phyloP scores from a whole-genome alignment of 2,113 vertebrate species.

The Cavia porcellus region DNA sequence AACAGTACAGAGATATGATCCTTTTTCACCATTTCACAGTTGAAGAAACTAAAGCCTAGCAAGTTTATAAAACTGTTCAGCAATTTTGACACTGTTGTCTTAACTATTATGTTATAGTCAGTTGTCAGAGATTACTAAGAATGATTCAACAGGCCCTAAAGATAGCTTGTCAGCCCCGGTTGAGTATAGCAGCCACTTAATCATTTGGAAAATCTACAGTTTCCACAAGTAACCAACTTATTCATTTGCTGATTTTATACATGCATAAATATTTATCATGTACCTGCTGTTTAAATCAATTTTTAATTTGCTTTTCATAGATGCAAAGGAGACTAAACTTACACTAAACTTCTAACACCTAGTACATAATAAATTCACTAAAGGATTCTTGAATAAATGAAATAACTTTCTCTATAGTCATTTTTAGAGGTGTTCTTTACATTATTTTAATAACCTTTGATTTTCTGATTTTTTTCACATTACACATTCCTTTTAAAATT shows the following conservation, averaged over 20 bases:
- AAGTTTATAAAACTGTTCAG: constrained; percentile 36
- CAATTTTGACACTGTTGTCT: not conserved
- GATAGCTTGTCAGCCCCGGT: not conserved
- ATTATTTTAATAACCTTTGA: not conserved
- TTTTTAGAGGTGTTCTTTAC: not conserved
- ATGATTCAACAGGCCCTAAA: not conserved
- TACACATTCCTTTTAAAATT: constrained; percentile 23
- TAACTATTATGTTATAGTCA: not conserved
- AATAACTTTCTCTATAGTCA: not conserved
- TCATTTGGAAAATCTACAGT: not conserved
- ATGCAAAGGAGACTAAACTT: not conserved
- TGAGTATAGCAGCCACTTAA: not conserved
- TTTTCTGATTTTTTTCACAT: not conserved
- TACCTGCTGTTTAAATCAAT: not conserved
- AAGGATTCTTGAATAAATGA: not conserved
- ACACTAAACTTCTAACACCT: not conserved
- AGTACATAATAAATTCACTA: not conserved
- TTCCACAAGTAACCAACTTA: constrained; percentile 16
- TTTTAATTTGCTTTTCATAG: constrained; percentile 61
- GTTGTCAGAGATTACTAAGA: not conserved
- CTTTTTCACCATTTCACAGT: not conserved
- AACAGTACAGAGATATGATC: not conserved
- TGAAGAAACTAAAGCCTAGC: constrained; percentile 30
- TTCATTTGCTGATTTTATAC: not conserved
- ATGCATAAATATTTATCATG: not conserved